A percentile compares a stretch with the other conserved stretches of the same genome.
phyloP scores from a whole-genome alignment of 2,888 invertebrate species.

The Drosophila kuntzei region DNA sequence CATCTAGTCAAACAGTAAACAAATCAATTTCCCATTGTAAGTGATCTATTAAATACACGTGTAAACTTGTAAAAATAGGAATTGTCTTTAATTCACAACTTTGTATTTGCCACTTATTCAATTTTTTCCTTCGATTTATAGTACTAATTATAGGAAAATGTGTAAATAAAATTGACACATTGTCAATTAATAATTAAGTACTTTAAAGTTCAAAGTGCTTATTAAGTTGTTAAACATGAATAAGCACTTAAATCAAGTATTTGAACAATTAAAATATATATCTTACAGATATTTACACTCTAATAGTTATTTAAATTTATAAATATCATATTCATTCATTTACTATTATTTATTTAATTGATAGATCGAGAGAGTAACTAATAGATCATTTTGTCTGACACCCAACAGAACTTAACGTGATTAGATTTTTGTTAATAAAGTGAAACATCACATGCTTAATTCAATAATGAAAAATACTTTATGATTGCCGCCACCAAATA shows the following conservation, averaged over 20 bases:
- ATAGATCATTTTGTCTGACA: neutral
- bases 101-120: neutral
- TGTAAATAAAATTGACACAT: neutral
- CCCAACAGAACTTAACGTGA: slow-evolving; percentile 14
- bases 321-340: neutral
- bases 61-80: neutral
- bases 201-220: neutral
- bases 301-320: neutral
- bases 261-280: neutral
- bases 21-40: slow-evolving; percentile 20
- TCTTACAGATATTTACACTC: neutral
- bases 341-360: too few species aligned
- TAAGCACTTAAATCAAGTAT: neutral
- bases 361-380: neutral
- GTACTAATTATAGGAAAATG: neutral
- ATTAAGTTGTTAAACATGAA: neutral
- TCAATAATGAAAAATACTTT: slow-evolving; percentile 60
- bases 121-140: neutral
- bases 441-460: slow-evolving; percentile 53
- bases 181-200: neutral
- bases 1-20: neutral
- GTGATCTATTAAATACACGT: slow-evolving; percentile 2
- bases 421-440: slow-evolving; percentile 33
- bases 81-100: neutral
- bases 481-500: slow-evolving; percentile 42